Evolutionary conservation across 1,140 invertebrate species (phyloP).

Genomic region (Ceratina japonica): DNA sequence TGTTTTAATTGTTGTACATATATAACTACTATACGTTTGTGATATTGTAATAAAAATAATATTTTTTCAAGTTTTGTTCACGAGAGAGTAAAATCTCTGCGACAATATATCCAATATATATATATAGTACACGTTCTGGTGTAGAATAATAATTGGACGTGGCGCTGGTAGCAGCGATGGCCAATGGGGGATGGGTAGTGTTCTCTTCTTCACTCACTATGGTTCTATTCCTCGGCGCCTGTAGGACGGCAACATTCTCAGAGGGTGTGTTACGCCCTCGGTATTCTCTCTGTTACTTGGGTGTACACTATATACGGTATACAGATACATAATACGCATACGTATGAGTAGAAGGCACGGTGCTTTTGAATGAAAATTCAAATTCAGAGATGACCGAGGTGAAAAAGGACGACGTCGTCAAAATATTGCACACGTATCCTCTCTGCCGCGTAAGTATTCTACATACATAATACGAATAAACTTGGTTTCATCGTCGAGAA

Average conservation of each 20-base stretch:
- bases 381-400: slow-evolving; percentile 73
- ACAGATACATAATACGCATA: slow-evolving; percentile 21
- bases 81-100: no score
- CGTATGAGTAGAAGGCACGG: not conserved
- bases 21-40: slow-evolving; percentile 2
- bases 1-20: slow-evolving; percentile 9
- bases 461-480: not conserved
- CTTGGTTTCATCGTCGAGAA: not conserved
- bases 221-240: slow-evolving; percentile 58
- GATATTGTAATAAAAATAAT: slow-evolving; percentile 27
- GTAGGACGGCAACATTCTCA: slow-evolving; percentile 52
- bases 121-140: no score
- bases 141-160: no score
- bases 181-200: no score
- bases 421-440: slow-evolving; percentile 77
- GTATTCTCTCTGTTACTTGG: no score
- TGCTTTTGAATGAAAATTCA: slow-evolving; percentile 31
- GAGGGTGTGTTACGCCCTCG: not conserved
- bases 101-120: no score
- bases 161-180: no score
- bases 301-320: not conserved
- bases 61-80: slow-evolving; percentile 45
- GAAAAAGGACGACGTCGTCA: slow-evolving; percentile 76
- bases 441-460: slow-evolving; percentile 74
- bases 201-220: no score